These are phyloP conservation scores for Eospalax fontanierii DNA, from an alignment of 2,797 vertebrate genomes.

Conservation along the genomic window DNA sequence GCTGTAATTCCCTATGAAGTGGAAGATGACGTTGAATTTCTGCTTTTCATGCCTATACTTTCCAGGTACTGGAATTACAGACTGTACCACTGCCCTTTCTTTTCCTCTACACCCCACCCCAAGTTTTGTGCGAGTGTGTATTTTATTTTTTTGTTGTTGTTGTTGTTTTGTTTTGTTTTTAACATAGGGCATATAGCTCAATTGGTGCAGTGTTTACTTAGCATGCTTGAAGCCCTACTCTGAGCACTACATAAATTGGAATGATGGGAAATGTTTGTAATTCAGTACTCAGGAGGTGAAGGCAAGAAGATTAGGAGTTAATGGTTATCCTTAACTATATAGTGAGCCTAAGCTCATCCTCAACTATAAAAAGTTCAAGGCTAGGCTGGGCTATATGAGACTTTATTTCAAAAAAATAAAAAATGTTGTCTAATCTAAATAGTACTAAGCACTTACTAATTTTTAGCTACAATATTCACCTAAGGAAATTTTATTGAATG, in stretches of 20 bases:
- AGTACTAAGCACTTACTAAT: background rate
- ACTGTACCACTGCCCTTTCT: background rate
- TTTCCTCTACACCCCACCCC: too few species aligned
- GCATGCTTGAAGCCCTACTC: background rate
- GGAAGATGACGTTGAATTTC: background rate
- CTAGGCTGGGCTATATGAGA: background rate
- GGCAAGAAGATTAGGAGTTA: too few species aligned
- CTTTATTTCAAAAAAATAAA: background rate
- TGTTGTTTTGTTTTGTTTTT: background rate
- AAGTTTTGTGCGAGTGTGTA: too few species aligned
- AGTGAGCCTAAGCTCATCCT: background rate
- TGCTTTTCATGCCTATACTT: background rate
- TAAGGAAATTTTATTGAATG: conserved; percentile 57
- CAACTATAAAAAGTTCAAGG: background rate
- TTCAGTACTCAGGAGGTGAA: background rate
- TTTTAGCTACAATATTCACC: conserved; percentile 7
- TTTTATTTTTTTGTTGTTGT: too few species aligned
- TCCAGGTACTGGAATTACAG: background rate
- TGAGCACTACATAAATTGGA: background rate
- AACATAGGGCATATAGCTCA: background rate
- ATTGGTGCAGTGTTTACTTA: background rate
- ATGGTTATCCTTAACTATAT: background rate
- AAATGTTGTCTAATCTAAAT: background rate
- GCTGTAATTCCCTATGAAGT: background rate
- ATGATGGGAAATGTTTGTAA: background rate